phyloP scores from a whole-genome alignment of 64 coral and sea anemone genomes.

The Stylophora pistillata region DNA sequence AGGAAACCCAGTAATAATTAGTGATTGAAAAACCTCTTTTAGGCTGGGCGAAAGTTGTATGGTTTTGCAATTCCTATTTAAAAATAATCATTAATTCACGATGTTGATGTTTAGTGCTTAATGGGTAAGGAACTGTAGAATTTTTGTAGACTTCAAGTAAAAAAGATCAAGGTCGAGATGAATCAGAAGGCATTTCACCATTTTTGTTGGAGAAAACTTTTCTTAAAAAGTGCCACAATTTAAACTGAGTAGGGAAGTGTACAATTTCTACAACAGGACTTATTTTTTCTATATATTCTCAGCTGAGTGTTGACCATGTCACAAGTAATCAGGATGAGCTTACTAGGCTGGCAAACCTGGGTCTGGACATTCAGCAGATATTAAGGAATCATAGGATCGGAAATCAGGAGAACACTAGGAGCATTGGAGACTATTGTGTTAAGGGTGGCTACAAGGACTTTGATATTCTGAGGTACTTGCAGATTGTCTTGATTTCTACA shows the following conservation, averaged over 20 bases:
- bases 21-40: too few relatives aligned
- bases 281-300: neutral
- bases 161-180: too few relatives aligned
- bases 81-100: too few relatives aligned
- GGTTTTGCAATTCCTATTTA: too few relatives aligned
- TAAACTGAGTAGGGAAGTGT: neutral
- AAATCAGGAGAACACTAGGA: conserved; percentile 95
- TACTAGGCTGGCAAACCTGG: conserved; percentile 67
- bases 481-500: neutral
- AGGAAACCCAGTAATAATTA: too few relatives aligned
- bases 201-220: too few relatives aligned
- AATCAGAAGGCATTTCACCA: too few relatives aligned
- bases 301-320: conserved; percentile 91
- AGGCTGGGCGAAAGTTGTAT: too few relatives aligned
- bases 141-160: too few relatives aligned
- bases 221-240: too few relatives aligned
- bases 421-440: conserved; percentile 95
- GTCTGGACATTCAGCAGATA: conserved; percentile 86
- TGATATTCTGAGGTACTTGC: conserved; percentile 84
- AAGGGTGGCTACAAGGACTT: conserved; percentile 99
- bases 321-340: conserved; percentile 88
- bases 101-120: too few relatives aligned
- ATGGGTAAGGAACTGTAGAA: too few relatives aligned
- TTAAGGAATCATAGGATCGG: conserved; percentile 74
- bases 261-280: neutral